These are phyloP conservation scores for cattle (Bos taurus) DNA, from an alignment of 2,113 vertebrate genomes.

Conservation along the genomic window DNA sequence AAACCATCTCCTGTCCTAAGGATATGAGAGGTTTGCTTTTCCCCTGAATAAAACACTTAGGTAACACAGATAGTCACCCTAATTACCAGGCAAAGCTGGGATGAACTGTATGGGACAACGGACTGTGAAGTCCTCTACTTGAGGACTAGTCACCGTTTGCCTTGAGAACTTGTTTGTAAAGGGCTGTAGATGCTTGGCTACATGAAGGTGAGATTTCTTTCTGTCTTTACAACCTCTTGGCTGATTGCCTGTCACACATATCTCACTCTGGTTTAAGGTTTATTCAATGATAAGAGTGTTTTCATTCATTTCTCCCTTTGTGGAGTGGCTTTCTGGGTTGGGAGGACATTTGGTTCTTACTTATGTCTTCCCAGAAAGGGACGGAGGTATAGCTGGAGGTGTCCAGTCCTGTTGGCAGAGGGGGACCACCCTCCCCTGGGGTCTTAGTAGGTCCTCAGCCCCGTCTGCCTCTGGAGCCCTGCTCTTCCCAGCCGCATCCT, in stretches of 20 bases:
- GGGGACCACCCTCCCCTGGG: too few species aligned
- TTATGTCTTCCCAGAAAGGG: not conserved
- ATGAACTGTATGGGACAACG: not conserved
- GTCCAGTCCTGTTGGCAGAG: not conserved
- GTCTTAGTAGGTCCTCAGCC: not conserved
- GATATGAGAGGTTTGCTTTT: not conserved
- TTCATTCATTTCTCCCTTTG: not conserved
- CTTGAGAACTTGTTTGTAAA: not conserved
- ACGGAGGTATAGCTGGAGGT: not conserved
- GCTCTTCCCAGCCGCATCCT: not conserved
- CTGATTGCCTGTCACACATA: rapidly evolving
- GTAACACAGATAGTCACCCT: not conserved
- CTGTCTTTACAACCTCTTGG: not conserved
- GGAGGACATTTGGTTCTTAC: not conserved
- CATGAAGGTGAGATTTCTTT: not conserved
- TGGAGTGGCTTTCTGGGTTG: not conserved
- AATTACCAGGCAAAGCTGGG: not conserved
- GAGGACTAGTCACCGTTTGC: not conserved
- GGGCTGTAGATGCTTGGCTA: not conserved
- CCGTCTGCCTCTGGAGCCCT: not conserved
- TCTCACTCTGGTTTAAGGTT: not conserved
- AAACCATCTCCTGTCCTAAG: not conserved
- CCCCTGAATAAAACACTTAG: not conserved
- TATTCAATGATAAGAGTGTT: not conserved
- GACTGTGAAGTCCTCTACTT: not conserved